Conservation (phyloP, 2,797 vertebrate genomes). For the Hemibagrus guttatus region DNA sequence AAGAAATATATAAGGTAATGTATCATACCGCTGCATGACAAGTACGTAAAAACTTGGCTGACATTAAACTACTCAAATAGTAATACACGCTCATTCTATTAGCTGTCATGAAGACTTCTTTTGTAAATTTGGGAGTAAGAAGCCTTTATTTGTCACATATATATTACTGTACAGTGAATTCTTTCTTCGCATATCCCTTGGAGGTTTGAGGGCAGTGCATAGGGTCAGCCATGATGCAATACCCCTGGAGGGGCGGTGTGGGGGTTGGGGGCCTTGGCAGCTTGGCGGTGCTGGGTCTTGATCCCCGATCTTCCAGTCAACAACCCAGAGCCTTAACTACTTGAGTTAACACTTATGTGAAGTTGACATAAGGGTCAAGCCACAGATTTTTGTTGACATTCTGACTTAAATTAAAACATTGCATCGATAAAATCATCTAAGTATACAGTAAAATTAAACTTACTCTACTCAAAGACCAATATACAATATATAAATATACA, state of each 20-base stretch:
- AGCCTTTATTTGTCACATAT: too few species aligned
- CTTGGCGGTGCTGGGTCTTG: too few species aligned
- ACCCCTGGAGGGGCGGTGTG: too few species aligned
- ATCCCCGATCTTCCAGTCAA: too few species aligned
- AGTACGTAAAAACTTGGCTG: background rate
- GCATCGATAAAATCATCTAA: background rate
- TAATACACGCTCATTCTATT: background rate
- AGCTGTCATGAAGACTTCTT: background rate
- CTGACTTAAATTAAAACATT: too few species aligned
- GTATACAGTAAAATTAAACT: background rate
- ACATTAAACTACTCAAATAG: background rate
- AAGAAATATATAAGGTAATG: too few species aligned
- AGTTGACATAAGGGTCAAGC: background rate
- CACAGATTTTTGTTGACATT: background rate
- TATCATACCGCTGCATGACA: background rate
- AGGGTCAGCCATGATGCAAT: too few species aligned
- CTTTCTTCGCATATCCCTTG: too few species aligned
- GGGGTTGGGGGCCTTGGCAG: too few species aligned
- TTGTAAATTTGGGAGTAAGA: background rate
- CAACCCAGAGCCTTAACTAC: too few species aligned
- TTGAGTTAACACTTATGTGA: background rate
- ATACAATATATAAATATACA: background rate
- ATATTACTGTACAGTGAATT: too few species aligned
- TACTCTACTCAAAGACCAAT: background rate
- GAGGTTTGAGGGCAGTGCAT: too few species aligned